A percentile compares a stretch with the other conserved stretches of the same genome.
These are phyloP conservation scores for Paracyprichromis sp. DNA, from an alignment of 2,113 vertebrate genomes.

Conservation along the genomic window DNA sequence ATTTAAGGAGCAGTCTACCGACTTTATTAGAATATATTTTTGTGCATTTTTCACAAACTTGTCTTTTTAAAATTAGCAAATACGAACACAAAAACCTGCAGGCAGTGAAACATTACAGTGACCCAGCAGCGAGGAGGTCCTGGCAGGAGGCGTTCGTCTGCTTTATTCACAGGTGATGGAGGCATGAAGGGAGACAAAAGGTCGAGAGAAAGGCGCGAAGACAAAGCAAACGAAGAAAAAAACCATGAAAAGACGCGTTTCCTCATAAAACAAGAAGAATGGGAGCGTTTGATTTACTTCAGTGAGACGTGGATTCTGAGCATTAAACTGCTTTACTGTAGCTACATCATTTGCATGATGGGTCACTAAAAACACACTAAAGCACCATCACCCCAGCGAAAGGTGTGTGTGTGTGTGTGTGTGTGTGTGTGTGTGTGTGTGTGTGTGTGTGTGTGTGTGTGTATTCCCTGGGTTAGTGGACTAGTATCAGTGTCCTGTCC, in stretches of 20 bases:
- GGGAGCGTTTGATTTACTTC: constrained; percentile 16
- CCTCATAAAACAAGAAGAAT: neutral
- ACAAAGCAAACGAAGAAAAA: neutral
- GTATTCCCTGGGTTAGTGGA: constrained; percentile 18
- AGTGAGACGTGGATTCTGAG: neutral
- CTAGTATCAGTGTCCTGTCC: constrained; percentile 18
- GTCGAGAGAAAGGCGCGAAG: neutral
- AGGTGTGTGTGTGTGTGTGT: neutral
- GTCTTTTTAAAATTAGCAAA: neutral
- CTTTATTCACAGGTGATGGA: neutral
- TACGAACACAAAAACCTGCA: neutral
- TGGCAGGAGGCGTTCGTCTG: neutral
- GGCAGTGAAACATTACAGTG: neutral
- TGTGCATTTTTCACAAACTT: neutral
- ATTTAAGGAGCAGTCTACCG: neutral
- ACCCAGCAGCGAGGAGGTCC: neutral
- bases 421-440: neutral
- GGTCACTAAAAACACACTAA: constrained; percentile 16
- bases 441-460: neutral
- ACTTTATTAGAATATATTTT: neutral
- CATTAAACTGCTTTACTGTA: constrained; percentile 40
- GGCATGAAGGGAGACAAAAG: neutral
- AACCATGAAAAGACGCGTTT: neutral
- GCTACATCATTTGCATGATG: constrained; percentile 44
- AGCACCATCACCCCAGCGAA: neutral